Conservation (phyloP, 1,140 invertebrate genomes). For the Oryzaephilus surinamensis region DNA sequence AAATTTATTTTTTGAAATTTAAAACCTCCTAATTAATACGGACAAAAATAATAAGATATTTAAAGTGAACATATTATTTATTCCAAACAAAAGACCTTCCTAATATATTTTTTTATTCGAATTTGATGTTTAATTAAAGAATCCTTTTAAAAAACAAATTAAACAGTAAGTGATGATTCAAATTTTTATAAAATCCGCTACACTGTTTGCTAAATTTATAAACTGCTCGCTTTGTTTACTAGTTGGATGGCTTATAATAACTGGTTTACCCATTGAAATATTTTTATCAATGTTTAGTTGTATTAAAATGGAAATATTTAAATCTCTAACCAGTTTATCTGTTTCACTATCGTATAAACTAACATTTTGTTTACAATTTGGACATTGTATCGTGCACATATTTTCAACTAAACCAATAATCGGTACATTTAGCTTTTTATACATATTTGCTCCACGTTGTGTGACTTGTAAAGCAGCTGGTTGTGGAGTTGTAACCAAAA, state of each 20-base stretch:
- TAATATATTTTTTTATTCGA: too few species aligned
- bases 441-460: constrained; percentile 68
- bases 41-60: too few species aligned
- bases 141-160: too few species aligned
- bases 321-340: constrained; percentile 40
- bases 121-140: too few species aligned
- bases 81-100: too few species aligned
- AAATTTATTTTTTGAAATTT: too few species aligned
- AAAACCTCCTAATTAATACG: too few species aligned
- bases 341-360: constrained; percentile 51
- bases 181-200: too few species aligned
- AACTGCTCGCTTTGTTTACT: too few species aligned
- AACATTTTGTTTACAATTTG: constrained; percentile 53
- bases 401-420: constrained; percentile 77
- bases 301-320: constrained; percentile 49
- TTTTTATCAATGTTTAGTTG: constrained; percentile 63
- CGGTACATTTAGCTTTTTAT: constrained; percentile 66
- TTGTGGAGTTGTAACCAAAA: constrained; percentile 81
- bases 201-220: too few species aligned
- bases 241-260: constrained; percentile 61
- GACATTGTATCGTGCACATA: constrained; percentile 67
- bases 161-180: too few species aligned
- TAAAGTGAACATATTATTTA: too few species aligned
- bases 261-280: constrained; percentile 59
- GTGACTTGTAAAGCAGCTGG: constrained; percentile 71